Evolutionary conservation across 2,113 vertebrate species (phyloP).

Genomic region (Proteles cristata): DNA sequence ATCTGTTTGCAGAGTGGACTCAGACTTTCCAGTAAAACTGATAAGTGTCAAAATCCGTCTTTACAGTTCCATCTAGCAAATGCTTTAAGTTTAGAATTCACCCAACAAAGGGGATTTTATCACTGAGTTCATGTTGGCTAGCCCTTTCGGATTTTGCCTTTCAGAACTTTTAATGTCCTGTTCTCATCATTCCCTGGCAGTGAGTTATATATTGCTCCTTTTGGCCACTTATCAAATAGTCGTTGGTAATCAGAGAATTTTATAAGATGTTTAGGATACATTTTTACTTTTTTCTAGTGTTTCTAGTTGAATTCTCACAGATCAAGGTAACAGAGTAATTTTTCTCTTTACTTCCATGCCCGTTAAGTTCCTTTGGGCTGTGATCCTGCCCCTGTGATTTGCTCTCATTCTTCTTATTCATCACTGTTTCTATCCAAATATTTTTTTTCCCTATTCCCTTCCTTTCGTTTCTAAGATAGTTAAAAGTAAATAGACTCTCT

Average conservation of each 20-base stretch:
- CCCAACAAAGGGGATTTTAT: not conserved
- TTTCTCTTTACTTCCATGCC: not conserved
- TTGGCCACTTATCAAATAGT: not conserved
- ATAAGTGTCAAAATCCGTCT: not conserved
- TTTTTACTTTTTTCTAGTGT: not conserved
- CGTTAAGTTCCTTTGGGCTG: not conserved
- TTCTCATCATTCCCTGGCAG: not conserved
- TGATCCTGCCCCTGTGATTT: not conserved
- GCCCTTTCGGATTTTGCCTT: not conserved
- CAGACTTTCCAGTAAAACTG: not conserved
- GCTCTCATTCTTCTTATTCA: not conserved
- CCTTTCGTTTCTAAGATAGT: not conserved
- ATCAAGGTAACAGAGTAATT: not conserved
- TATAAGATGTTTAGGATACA: not conserved
- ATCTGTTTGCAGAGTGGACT: constrained; percentile 25
- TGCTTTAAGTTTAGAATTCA: constrained; percentile 2
- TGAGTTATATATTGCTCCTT: not conserved
- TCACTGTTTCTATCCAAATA: not conserved
- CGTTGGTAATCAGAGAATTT: not conserved
- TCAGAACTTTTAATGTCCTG: not conserved
- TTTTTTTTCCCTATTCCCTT: not conserved
- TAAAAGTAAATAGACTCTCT: not conserved
- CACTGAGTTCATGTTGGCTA: not conserved
- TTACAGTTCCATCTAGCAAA: constrained; percentile 15
- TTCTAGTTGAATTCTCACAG: not conserved